These are phyloP conservation scores for Tympanoctomys barrerae DNA, from an alignment of 2,797 vertebrate species.

Conservation along the genomic window DNA sequence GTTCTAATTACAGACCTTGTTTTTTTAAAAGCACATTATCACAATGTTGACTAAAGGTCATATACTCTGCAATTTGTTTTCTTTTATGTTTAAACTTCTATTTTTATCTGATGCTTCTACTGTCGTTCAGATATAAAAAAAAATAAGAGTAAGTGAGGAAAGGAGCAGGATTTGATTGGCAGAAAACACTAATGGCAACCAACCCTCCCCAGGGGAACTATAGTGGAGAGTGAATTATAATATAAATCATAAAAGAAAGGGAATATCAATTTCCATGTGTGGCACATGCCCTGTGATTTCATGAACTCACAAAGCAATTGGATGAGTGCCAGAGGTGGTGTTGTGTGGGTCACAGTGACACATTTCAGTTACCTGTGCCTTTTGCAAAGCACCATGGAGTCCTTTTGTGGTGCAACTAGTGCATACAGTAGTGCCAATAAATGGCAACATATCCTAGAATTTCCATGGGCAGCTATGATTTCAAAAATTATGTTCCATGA, in stretches of 20 bases:
- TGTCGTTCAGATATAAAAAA: constrained; percentile 10
- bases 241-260: constrained; percentile 40
- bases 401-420: not conserved
- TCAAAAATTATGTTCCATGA: constrained; percentile 32
- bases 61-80: constrained; percentile 5
- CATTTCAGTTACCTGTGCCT: constrained; percentile 31
- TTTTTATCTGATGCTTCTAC: constrained; percentile 35
- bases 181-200: not conserved
- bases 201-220: constrained; percentile 4
- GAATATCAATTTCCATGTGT: not conserved
- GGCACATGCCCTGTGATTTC: not conserved
- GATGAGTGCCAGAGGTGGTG: not conserved
- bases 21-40: constrained; percentile 52
- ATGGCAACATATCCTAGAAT: not conserved
- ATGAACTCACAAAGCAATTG: not conserved
- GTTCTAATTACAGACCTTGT: constrained; percentile 68
- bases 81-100: constrained; percentile 21
- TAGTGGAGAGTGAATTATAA: not conserved
- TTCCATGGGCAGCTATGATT: not conserved
- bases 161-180: constrained; percentile 29
- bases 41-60: constrained; percentile 56
- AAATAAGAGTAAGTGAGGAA: not conserved
- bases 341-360: not conserved
- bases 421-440: not conserved
- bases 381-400: not conserved